A percentile compares a stretch with the other conserved stretches of the same genome.
Conservation (phyloP, 1,140 invertebrate genomes). For the Solenopsis fugax region DNA sequence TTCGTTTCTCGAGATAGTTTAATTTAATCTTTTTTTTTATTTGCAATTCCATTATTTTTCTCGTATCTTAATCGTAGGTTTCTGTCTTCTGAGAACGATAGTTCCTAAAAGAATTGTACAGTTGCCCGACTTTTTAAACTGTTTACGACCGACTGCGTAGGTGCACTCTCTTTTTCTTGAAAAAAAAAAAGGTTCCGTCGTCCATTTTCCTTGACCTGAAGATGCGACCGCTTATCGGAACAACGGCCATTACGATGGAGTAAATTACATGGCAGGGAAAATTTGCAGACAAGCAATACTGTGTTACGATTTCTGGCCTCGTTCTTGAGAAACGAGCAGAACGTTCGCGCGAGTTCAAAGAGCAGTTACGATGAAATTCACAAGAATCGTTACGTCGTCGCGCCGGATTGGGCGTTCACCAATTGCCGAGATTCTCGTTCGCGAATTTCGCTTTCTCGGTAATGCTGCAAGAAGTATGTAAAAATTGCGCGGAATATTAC, state of each 20-base stretch:
- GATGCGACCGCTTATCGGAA: constrained; percentile 38
- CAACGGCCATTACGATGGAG: not conserved
- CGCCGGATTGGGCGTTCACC: constrained; percentile 25
- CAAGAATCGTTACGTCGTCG: not conserved
- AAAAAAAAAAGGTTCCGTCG: constrained; percentile 11
- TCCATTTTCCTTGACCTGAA: constrained; percentile 36
- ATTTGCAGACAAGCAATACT: constrained; percentile 17
- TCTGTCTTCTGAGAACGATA: constrained; percentile 5
- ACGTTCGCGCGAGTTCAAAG: not conserved
- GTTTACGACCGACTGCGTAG: constrained; percentile 29
- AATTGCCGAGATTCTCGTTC: constrained; percentile 10
- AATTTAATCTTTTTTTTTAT: constrained; percentile 16
- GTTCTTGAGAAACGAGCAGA: constrained; percentile 23
- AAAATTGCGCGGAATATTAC: constrained; percentile 48
- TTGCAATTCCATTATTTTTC: constrained; percentile 42
- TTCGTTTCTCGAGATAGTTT: not conserved
- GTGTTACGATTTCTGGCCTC: constrained; percentile 26
- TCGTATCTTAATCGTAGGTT: constrained; percentile 31
- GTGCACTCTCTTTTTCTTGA: not conserved
- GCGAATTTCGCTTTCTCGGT: constrained; percentile 25
- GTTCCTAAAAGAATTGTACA: constrained; percentile 15
- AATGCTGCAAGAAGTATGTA: constrained; percentile 22
- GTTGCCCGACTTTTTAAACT: not conserved
- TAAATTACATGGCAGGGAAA: constrained; percentile 35
- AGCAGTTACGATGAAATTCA: constrained; percentile 26